Conservation (phyloP, 2,113 vertebrate genomes). For the Strix uralensis region DNA sequence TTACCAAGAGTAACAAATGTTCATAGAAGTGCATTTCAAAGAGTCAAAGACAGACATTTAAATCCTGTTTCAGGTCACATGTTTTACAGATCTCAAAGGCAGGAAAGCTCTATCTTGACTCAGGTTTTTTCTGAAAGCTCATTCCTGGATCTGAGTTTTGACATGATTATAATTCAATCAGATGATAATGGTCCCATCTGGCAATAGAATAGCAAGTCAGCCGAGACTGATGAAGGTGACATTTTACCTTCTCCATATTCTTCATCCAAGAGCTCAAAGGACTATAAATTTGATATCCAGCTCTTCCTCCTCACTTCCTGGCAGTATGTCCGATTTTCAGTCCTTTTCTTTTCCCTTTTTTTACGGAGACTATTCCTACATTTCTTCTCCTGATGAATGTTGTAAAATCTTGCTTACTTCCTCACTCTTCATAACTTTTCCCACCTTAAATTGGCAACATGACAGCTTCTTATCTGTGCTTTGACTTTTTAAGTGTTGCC, state of each 20-base stretch:
- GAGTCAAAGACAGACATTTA: conserved; percentile 11
- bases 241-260: conserved; percentile 54
- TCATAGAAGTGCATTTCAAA: neutral
- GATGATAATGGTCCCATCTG: conserved; percentile 42
- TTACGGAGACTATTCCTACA: neutral
- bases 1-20: neutral
- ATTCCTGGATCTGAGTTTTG: conserved; percentile 44
- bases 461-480: neutral
- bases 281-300: conserved; percentile 49
- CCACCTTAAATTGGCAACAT: neutral
- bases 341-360: neutral
- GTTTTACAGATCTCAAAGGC: neutral
- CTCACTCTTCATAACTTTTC: neutral
- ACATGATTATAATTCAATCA: conserved; percentile 53
- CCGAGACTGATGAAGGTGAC: conserved; percentile 53
- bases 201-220: conserved; percentile 46
- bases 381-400: neutral
- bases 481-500: neutral
- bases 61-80: neutral
- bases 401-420: neutral
- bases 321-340: neutral
- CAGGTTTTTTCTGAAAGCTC: conserved; percentile 34
- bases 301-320: conserved; percentile 6
- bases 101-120: conserved; percentile 25
- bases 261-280: conserved; percentile 24